Conservation (phyloP, 2,888 invertebrate genomes). For the Hypomecis atomaria region DNA sequence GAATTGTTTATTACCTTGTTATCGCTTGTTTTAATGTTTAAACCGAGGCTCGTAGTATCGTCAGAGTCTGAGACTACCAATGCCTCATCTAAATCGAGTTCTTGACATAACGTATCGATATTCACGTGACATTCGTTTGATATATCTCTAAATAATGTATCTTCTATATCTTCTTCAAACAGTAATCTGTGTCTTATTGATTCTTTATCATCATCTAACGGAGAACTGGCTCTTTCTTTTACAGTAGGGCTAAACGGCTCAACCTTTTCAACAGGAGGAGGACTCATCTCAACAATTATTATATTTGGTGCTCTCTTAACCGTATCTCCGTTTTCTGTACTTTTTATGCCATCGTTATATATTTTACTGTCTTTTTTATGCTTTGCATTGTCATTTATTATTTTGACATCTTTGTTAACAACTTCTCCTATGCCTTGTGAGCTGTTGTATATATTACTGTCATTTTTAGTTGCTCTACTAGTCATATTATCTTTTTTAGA, state of each 20-base stretch:
- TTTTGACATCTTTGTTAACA: not conserved
- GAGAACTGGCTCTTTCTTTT: not conserved
- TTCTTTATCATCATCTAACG: conserved; percentile 11
- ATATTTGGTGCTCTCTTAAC: not conserved
- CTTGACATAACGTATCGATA: conserved; percentile 14
- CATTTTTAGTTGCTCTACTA: not conserved
- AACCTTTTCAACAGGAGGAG: not conserved
- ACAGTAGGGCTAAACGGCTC: conserved; percentile 7
- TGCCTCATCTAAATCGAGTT: conserved; percentile 9
- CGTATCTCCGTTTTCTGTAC: not conserved
- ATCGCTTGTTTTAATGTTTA: too few species aligned
- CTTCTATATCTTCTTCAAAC: conserved; percentile 45
- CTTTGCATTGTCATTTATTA: not conserved
- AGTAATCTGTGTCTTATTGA: conserved; percentile 38
- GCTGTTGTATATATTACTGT: not conserved
- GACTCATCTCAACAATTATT: not conserved
- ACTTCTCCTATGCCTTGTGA: not conserved
- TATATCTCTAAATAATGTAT: conserved; percentile 18
- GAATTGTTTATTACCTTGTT: not conserved
- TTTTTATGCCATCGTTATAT: too few species aligned
- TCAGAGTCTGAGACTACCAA: not conserved
- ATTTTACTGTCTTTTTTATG: too few species aligned
- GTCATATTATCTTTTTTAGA: not conserved
- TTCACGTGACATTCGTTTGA: conserved; percentile 17
- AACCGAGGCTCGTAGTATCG: not conserved